Conservation (phyloP, 2,797 vertebrate species). For the Coluber constrictor region DNA sequence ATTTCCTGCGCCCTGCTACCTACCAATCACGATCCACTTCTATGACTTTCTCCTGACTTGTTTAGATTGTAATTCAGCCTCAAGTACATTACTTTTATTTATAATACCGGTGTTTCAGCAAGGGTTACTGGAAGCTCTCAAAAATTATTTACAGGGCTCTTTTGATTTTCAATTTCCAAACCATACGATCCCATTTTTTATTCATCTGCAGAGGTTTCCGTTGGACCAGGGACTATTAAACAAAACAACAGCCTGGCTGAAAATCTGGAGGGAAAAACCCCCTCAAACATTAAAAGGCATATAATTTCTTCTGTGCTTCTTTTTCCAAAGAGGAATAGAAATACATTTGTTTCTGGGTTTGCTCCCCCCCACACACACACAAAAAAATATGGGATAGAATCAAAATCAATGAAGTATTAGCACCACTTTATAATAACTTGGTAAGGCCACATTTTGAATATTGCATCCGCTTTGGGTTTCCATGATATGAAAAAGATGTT, state of each 20-base stretch:
- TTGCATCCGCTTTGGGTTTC: neutral
- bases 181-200: constrained; percentile 60
- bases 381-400: neutral
- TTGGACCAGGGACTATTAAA: constrained; percentile 13
- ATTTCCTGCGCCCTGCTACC: constrained; percentile 48
- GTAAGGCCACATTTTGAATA: neutral
- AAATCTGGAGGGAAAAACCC: rapidly evolving
- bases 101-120: constrained; percentile 47
- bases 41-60: constrained; percentile 20
- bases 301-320: neutral
- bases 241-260: neutral
- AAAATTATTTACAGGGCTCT: constrained; percentile 66
- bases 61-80: constrained; percentile 59
- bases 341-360: neutral
- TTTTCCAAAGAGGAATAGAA: neutral
- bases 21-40: constrained; percentile 45
- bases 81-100: constrained; percentile 69
- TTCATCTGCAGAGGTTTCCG: constrained; percentile 45
- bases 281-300: neutral
- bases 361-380: rapidly evolving
- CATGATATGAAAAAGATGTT: neutral
- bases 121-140: constrained; percentile 49
- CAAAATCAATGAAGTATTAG: neutral
- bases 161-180: constrained; percentile 69
- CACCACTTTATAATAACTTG: neutral